Evolutionary conservation across 2,113 vertebrate genomes (phyloP), one percentile per base, ranked within the genome.

Genomic region (Zingel zingel): DNA sequence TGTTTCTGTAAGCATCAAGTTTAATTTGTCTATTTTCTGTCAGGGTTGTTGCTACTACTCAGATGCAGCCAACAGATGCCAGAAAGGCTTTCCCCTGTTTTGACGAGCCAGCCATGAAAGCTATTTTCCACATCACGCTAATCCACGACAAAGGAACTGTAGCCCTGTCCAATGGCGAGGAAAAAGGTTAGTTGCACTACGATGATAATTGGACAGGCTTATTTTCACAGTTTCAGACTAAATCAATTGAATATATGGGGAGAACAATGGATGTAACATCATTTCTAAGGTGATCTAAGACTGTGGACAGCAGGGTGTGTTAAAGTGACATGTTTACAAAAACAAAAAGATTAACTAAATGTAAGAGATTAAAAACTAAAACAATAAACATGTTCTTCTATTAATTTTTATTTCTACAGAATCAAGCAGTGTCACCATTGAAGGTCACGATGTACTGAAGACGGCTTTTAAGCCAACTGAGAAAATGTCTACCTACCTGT

Each of bases 401-500:
- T 13, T 59, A 2, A 48, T 39, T 67, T 16, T 18, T 1, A 51
- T 68, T 43, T 72, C 3, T 63, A 19, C 77, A 96, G 96, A 65
- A 3, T 85, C 68, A 6, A 62, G 0, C 0, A 1, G 0, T 0
- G 0, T 57, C 0, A 0, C 0, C 0, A 12, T 85, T 0, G 0
- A 56, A 0, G 84, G 14, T 0, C 0, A 4, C 0, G 0, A 0
- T 0, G 86, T 97, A 87, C 83, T 0, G 0, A 0, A 75, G 85
- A 98, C 96, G 0, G 23, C 51, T 3, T 99, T 98, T 39, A 0
- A 92, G 0, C 77, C 87, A 66, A 98, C 98, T 0, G 89, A 92
- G 62, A 95, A 48, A 79, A 99, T 99, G 98, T 99, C 98, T 56
- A 98, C 97, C 0, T 99, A 99, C 88, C 93, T 99, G 81, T 83